Conservation (phyloP, 2,113 vertebrate species). For the Phalacrocorax brasilianus region DNA sequence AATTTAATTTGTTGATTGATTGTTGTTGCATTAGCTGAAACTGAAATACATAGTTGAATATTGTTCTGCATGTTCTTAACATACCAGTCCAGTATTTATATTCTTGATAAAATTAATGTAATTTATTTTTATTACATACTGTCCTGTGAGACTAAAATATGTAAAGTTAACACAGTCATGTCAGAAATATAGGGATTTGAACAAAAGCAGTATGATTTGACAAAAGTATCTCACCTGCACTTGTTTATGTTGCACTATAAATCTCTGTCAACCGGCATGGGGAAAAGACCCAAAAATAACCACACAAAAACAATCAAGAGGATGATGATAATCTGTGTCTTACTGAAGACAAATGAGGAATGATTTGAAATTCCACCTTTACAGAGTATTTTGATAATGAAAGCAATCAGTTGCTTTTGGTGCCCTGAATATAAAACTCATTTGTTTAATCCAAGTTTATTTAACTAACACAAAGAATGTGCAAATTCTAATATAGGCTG, state of each 20-base stretch:
- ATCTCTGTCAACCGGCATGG: not conserved
- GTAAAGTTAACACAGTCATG: not conserved
- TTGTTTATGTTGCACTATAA: not conserved
- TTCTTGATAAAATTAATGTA: not conserved
- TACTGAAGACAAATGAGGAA: not conserved
- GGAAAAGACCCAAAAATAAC: accelerated
- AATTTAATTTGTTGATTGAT: not conserved
- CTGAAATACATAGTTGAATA: not conserved
- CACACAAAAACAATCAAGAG: not conserved
- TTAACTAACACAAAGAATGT: not conserved
- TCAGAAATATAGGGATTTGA: not conserved
- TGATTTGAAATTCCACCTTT: not conserved
- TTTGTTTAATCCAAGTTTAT: not conserved
- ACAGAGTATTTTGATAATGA: not conserved
- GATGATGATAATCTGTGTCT: not conserved
- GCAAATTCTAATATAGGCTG: not conserved
- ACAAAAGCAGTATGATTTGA: not conserved
- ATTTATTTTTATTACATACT: not conserved
- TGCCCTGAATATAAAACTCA: not conserved
- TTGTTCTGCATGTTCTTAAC: not conserved
- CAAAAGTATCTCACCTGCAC: not conserved
- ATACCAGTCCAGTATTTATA: not conserved
- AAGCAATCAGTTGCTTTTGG: not conserved
- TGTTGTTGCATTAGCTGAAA: not conserved
- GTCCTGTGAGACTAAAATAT: not conserved